Evolutionary conservation across 2,888 invertebrate genomes (phyloP).

Genomic region (Pseudoips prasinana): DNA sequence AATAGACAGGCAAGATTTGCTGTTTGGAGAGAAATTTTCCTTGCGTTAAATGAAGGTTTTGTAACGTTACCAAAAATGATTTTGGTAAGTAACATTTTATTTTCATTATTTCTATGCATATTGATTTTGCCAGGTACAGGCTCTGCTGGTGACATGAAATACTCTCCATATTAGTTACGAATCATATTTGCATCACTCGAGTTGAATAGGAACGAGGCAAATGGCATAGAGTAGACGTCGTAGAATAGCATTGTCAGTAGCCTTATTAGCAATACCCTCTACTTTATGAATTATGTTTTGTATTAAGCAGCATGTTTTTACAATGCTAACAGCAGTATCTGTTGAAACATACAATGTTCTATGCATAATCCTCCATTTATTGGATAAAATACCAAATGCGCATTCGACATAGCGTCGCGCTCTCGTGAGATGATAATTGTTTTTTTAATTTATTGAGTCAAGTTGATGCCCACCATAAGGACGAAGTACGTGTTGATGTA

Average conservation of each 20-base stretch:
- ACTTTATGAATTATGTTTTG: slow-evolving; percentile 19
- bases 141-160: slow-evolving; percentile 29
- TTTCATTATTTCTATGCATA: slow-evolving; percentile 8
- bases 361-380: slow-evolving; percentile 28
- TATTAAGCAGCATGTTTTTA: slow-evolving; percentile 20
- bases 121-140: slow-evolving; percentile 23
- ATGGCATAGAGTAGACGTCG: neutral
- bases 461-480: slow-evolving; percentile 24
- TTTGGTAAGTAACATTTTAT: slow-evolving; percentile 2
- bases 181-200: slow-evolving; percentile 19
- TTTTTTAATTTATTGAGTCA: slow-evolving; percentile 14
- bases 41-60: slow-evolving; percentile 27
- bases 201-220: slow-evolving; percentile 3
- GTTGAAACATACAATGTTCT: slow-evolving; percentile 21
- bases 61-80: slow-evolving; percentile 16
- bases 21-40: slow-evolving; percentile 29
- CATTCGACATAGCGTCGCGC: slow-evolving; percentile 33
- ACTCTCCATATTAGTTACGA: slow-evolving; percentile 26
- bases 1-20: slow-evolving; percentile 23
- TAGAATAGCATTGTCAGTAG: neutral
- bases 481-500: slow-evolving; percentile 20
- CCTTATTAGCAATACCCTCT: slow-evolving; percentile 1
- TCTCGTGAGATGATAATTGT: slow-evolving; percentile 32
- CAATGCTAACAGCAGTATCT: slow-evolving; percentile 21
- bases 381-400: slow-evolving; percentile 31